Evolutionary conservation across 2,888 invertebrate species (phyloP).

Genomic region (Podotricha telesiphe): DNA sequence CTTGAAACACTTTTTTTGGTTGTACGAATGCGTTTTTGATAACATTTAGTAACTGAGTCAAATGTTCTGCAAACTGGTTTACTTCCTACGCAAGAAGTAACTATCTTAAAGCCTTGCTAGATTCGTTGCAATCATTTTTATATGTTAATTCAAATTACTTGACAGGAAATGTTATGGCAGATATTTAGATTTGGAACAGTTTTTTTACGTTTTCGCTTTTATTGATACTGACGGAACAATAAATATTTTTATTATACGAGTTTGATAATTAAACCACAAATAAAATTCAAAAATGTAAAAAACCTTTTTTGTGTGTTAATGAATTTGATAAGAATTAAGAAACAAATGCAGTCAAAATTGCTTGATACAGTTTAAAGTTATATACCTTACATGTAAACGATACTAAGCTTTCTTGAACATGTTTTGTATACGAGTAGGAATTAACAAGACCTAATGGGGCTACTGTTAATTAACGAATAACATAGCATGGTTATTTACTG

Average conservation of each 20-base stretch:
- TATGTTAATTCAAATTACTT: slow-evolving; percentile 2
- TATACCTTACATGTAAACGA: neutral
- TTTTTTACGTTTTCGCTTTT: no score
- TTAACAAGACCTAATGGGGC: slow-evolving; percentile 22
- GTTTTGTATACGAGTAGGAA: slow-evolving; percentile 3
- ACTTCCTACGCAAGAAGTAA: slow-evolving; percentile 30
- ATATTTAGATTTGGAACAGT: neutral
- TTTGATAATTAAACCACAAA: no score
- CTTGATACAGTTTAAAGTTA: neutral
- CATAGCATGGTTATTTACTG: slow-evolving; percentile 32
- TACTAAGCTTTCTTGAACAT: slow-evolving; percentile 12
- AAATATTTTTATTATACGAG: no score
- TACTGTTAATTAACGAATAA: slow-evolving; percentile 34
- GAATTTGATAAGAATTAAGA: no score
- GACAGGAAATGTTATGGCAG: neutral
- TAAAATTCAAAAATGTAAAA: no score
- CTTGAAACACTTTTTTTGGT: neutral
- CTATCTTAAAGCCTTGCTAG: slow-evolving; percentile 22
- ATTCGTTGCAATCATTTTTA: slow-evolving; percentile 24
- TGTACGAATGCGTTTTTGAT: slow-evolving; percentile 28
- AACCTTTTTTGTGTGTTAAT: no score
- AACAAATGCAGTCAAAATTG: no score
- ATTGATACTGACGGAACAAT: no score
- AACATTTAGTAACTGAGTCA: slow-evolving; percentile 27
- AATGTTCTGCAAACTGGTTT: slow-evolving; percentile 33